These are phyloP conservation scores for Sula dactylatra DNA, from an alignment of 2,113 vertebrate species.

Conservation along the genomic window DNA sequence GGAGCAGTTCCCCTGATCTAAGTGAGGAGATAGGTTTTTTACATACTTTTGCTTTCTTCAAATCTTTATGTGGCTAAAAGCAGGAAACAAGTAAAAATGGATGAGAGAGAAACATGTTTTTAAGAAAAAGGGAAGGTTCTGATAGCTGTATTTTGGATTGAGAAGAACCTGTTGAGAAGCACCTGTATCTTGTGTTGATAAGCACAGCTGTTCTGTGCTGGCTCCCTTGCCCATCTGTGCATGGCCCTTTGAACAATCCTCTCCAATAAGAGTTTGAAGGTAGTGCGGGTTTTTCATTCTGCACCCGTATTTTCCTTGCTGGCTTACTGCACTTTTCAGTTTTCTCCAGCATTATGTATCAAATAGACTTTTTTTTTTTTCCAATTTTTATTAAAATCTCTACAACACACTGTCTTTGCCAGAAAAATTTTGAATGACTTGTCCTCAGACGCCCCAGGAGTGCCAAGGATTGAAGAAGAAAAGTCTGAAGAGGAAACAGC, in stretches of 20 bases:
- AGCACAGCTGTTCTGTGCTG: not conserved
- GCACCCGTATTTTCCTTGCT: not conserved
- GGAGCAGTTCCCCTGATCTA: not conserved
- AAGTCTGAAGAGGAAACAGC: slow-evolving; percentile 96
- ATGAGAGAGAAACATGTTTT: not conserved
- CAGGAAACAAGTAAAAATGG: not conserved
- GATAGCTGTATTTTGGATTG: not conserved
- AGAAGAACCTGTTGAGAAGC: not conserved
- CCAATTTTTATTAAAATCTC: slow-evolving; percentile 55
- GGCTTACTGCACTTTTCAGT: not conserved
- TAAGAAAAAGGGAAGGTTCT: not conserved
- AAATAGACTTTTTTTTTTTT: not conserved
- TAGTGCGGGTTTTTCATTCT: not conserved
- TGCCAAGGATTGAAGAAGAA: slow-evolving; percentile 96
- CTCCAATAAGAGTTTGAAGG: not conserved
- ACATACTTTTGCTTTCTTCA: not conserved
- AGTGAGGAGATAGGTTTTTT: not conserved
- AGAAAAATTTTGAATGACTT: slow-evolving; percentile 99
- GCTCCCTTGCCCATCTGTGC: not conserved
- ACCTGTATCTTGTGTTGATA: not conserved
- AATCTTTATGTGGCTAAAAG: not conserved
- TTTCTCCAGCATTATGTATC: not conserved
- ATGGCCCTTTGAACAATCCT: not conserved
- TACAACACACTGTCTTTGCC: slow-evolving; percentile 58
- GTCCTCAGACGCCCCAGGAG: slow-evolving; percentile 93